Evolutionary conservation across 1,140 invertebrate genomes (phyloP), one percentile per base, ranked within the genome.

Genomic region (Atta cephalotes): DNA sequence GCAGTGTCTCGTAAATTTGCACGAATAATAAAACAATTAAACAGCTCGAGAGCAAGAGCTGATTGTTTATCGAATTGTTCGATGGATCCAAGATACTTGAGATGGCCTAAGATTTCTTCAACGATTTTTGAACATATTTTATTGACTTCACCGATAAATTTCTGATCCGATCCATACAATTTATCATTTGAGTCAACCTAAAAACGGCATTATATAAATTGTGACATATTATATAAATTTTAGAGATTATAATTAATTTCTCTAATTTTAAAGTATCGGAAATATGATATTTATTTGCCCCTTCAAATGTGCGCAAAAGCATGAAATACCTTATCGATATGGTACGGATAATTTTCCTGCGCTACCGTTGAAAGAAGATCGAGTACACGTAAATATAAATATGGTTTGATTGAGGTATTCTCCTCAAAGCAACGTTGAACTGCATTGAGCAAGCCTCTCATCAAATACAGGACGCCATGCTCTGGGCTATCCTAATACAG

Each of bases 111-210:
- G 71, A 99, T 96, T 94, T 98, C 97, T 88, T 97, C 97, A 12
- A 99, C 94, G 66, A 99, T 95, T 82, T 97, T 97, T 0, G 96
- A 96, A 78, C 97, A 97, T 89, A 99, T 97, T 91, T 96, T 97
- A 90, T 98, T 97, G 0, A 99, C 96, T 95, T 98, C 98, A 4
- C 94, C 94, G 14, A 99, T 95, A 94, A 98, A 99, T 94, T 98
- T 98, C 39, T 97, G 96, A 95, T 99, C 98, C 60, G 97, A 97
- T 2, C 98, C 98, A 94, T 99, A 99, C n/a, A 99, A 94, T 70
- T 97, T 96, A 94, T 99, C 98, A 94, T 99, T 99, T 2, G 98
- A 98, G 93, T 99, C 97, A 74, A 99, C 98, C 98, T 95, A 88
- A 95, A 96, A 96, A 85, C 85, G 89, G 63, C 90, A 85, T 31